Percentiles rank a stretch among this genome's conserved stretches.
Conservation (phyloP, 2,888 invertebrate species). For the Mylabris sibirica region DNA sequence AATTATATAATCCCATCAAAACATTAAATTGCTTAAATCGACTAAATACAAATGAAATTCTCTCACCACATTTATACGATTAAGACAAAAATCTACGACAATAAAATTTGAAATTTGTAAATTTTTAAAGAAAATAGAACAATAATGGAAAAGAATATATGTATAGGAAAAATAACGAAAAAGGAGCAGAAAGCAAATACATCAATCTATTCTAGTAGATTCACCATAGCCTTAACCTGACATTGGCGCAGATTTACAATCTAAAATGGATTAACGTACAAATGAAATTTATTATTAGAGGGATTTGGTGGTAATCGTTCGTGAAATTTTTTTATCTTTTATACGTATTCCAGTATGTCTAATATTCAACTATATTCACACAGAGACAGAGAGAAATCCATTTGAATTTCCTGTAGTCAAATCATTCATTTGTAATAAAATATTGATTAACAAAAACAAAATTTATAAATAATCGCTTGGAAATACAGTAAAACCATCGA, state of each 20-base stretch:
- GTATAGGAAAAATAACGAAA: constrained; percentile 1
- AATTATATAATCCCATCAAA: constrained; percentile 16
- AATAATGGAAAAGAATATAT: not conserved
- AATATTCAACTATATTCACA: not conserved
- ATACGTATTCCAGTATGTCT: constrained; percentile 8
- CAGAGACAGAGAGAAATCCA: not conserved
- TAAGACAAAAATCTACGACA: not conserved
- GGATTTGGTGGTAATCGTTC: constrained; percentile 24
- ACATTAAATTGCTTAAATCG: constrained; percentile 15
- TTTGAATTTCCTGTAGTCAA: not conserved
- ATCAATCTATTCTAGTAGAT: constrained; percentile 25
- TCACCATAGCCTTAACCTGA: constrained; percentile 32
- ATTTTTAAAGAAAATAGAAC: not conserved
- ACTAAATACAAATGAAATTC: constrained; percentile 7
- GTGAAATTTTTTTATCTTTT: constrained; percentile 20
- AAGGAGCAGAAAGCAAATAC: constrained; percentile 14
- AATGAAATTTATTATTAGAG: constrained; percentile 29
- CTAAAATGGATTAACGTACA: constrained; percentile 34
- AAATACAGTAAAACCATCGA: not conserved
- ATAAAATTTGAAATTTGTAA: constrained; percentile 15
- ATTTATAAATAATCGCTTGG: not conserved
- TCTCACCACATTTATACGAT: not conserved
- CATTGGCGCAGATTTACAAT: constrained; percentile 38
- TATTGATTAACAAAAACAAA: not conserved
- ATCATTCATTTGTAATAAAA: not conserved